Conservation (phyloP, 2,888 invertebrate species). For the Ichneumoninae sp. region DNA sequence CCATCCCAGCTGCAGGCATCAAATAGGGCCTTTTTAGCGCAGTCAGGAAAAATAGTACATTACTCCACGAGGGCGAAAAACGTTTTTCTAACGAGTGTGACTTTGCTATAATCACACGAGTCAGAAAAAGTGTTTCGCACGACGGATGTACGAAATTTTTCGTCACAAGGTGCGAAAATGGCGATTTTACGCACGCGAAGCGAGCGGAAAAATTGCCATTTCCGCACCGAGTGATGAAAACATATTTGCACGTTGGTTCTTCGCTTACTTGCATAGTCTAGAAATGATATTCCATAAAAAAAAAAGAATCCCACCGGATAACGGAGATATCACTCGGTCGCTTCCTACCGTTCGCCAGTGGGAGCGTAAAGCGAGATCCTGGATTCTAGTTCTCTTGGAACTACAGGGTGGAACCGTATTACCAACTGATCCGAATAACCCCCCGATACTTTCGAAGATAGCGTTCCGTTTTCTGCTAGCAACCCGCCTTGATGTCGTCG, state of each 20-base stretch:
- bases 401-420: conserved; percentile 26
- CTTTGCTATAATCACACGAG: no score
- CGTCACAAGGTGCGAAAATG: no score
- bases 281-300: not conserved
- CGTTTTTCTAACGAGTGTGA: no score
- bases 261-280: not conserved
- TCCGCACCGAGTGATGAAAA: not conserved
- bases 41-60: no score
- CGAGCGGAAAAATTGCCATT: no score
- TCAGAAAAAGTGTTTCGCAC: no score
- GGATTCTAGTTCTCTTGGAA: not conserved
- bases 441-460: conserved; percentile 63
- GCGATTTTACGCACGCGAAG: no score
- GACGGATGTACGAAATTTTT: no score
- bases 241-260: no score
- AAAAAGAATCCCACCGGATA: not conserved
- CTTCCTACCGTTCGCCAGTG: not conserved
- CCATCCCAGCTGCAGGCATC: no score
- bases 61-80: no score
- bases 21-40: no score
- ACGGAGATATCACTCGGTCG: not conserved
- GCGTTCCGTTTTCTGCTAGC: conserved; percentile 64
- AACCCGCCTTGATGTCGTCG: conserved; percentile 66
- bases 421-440: conserved; percentile 29
- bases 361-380: not conserved